Evolutionary conservation across 1,140 invertebrate species (phyloP), one percentile per base, ranked within the genome.

Genomic region (Trigoniulus corallinus): DNA sequence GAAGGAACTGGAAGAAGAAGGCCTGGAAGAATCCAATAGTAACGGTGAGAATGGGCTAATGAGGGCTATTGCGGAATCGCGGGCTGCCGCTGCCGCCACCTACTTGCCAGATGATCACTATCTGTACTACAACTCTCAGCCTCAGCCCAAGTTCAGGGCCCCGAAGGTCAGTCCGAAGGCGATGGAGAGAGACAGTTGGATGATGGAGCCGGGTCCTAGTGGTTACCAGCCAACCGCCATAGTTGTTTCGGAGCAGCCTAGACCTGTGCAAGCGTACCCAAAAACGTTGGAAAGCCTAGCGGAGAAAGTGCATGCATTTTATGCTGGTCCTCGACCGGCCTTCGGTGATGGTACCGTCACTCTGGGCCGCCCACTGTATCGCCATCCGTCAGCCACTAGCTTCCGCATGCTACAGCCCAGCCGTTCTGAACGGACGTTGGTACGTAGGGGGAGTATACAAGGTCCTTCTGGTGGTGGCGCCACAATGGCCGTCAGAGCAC

Each of bases 241-340:
- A 1, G 84, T 89, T 2, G 87, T 91, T 50, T 89, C 85, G 1
- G 84, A 91, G 62, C 86, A 89, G 61, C 84, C 87, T 3, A 47
- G 56, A 1, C 3, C 47, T 51, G 13, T 49, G 47, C 75, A 84
- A 26, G 79, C 78, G 18, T 88, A 89, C 65, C 84, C 86, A n/a
- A 88, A 88, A 62, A 91, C 88, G 0, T 63, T 89, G 46, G 86
- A 91, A 63, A 88, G 84, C 59, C 71, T 91, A 1, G 85, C 86
- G 0, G 86, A 91, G 64, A 88, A 88, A 71, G 58, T 63, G 24
- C 59, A 64, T 45, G 49, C 53, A 1, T 58, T 59, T 39, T 52
- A 55, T 25, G 47, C 47, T 23, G 62, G 65, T 61, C 63, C 66
- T 62, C 64, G 66, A 59, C 61, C 65, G 64, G 65, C 23, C 2